Evolutionary conservation across 53 echinoderm and acorn worm genomes (phyloP).

Genomic region (Henricia sp.): DNA sequence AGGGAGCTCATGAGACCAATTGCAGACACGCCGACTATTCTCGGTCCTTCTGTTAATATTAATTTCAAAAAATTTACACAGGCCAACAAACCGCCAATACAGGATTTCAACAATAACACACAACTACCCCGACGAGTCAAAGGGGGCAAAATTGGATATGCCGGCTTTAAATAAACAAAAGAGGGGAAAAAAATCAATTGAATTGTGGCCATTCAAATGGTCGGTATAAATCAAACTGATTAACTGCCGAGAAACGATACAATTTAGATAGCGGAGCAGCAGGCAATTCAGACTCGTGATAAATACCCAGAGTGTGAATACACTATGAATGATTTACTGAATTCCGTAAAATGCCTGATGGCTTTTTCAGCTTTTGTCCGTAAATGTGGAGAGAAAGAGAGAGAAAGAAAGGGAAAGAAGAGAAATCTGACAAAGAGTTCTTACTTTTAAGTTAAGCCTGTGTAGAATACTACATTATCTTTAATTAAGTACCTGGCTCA

Average conservation of each 20-base stretch:
- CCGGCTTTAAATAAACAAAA: constrained; percentile 31
- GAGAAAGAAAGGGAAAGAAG: not conserved
- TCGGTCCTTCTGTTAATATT: constrained; percentile 44
- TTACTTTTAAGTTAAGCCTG: too few relatives aligned
- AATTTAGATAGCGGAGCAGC: not conserved
- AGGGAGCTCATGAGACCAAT: not conserved
- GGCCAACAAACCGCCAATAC: not conserved
- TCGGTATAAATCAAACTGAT: constrained; percentile 11
- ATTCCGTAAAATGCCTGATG: constrained; percentile 18
- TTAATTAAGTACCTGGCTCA: too few relatives aligned
- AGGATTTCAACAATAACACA: constrained; percentile 28
- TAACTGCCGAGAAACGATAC: constrained; percentile 14
- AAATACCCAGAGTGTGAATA: not conserved
- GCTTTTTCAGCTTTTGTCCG: not conserved
- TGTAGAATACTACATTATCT: too few relatives aligned
- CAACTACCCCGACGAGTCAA: not conserved
- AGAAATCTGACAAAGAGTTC: too few relatives aligned
- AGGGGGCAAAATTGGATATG: not conserved
- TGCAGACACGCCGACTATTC: not conserved
- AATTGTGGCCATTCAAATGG: not conserved
- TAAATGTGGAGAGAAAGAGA: not conserved
- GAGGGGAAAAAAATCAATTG: not conserved
- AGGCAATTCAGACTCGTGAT: not conserved
- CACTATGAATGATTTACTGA: constrained; percentile 2
- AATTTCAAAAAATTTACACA: constrained; percentile 34